Base-by-base conservation (phyloP, 2,888 invertebrate species). In the Mythimna impura region DNA sequence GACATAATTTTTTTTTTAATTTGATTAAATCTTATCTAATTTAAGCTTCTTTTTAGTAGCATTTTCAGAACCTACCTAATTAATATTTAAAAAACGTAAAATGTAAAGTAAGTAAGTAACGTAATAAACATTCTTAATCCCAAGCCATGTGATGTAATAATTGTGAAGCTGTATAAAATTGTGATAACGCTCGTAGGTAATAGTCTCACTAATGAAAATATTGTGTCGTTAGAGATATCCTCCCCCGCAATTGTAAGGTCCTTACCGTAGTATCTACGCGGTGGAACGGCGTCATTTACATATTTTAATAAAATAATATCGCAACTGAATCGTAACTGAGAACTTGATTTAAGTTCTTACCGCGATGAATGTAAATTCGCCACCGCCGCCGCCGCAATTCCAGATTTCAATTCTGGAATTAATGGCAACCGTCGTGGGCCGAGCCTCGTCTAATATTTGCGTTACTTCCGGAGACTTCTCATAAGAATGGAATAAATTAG, bases 311-410 rank as follows among this genome's bases (percentile, higher is more conserved):
- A 96, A 96, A 96, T 96, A 95, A 95, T 96, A 96, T 95, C 94
- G 95, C 95, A 96, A 95, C 95, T 94, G 96, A 96, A 96, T 95
- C 94, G 96, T 95, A 95, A 95, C 95, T 93, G 95, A 95, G 96
- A 96, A 95, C 95, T 95, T 95, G 96, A 96, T 96, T 96, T 95
- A 96, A 96, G 96, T 96, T 95, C 95, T 96, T 96, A 96, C 95
- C 94, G 93, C 95, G 95, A 96, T 96, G 95, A 96, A 96, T 96
- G 95, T 96, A 96, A 96, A 96, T 96, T 96, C 92, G 91, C 94
- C 94, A 91, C 92, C 92, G 91, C 93, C 91, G 90, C 91, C 92
- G 91, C 93, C 95, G 94, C 95, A 94, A 95, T 96, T 95, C 94
- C 95, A 94, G 95, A 95, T 95, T 96, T 96, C 95, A 96, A 96